Percentiles rank a stretch among this genome's conserved stretches.
phyloP scores from a whole-genome alignment of 30 jellyfish, hydroid and myxozoan species.

The Catostylus mosaicus region DNA sequence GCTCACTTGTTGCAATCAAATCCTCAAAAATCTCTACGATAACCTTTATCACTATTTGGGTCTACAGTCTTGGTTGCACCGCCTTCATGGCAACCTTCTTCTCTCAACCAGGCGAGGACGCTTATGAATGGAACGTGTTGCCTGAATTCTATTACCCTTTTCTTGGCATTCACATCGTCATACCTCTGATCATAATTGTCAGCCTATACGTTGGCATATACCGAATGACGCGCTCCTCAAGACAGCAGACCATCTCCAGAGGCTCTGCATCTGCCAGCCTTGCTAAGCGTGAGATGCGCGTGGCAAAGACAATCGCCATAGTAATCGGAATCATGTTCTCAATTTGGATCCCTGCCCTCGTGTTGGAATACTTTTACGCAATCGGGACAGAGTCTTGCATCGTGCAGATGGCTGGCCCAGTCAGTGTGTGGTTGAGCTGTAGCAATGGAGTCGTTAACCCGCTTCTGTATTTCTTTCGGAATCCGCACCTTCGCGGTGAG shows the following conservation, averaged over 20 bases:
- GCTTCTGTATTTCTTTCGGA: slow-evolving; percentile 55
- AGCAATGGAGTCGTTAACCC: slow-evolving; percentile 75
- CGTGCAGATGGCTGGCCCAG: slow-evolving; percentile 75
- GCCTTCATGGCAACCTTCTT: slow-evolving; percentile 61
- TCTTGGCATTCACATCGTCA: slow-evolving; percentile 64
- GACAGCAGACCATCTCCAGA: slow-evolving; percentile 8
- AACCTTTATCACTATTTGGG: slow-evolving; percentile 34
- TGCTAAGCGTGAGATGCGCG: slow-evolving; percentile 61
- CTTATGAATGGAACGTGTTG: slow-evolving; percentile 72
- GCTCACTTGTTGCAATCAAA: slow-evolving; percentile 5
- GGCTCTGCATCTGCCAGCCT: slow-evolving; percentile 27
- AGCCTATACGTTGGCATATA: slow-evolving; percentile 39
- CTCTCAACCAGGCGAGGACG: slow-evolving; percentile 47
- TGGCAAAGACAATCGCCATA: slow-evolving; percentile 63
- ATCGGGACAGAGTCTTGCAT: slow-evolving; percentile 59
- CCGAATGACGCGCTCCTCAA: slow-evolving; percentile 36
- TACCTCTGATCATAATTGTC: slow-evolving; percentile 41
- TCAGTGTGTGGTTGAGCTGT: slow-evolving; percentile 79
- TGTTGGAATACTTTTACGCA: slow-evolving; percentile 67
- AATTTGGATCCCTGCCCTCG: slow-evolving; percentile 76
- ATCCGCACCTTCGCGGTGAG: slow-evolving; percentile 54
- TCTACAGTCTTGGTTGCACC: slow-evolving; percentile 42
- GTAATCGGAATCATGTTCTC: slow-evolving; percentile 61
- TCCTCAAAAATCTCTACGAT: background rate
- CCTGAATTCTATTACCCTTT: slow-evolving; percentile 69